Conservation (phyloP, 2,797 vertebrate genomes). For the Myotis daubentonii region DNA sequence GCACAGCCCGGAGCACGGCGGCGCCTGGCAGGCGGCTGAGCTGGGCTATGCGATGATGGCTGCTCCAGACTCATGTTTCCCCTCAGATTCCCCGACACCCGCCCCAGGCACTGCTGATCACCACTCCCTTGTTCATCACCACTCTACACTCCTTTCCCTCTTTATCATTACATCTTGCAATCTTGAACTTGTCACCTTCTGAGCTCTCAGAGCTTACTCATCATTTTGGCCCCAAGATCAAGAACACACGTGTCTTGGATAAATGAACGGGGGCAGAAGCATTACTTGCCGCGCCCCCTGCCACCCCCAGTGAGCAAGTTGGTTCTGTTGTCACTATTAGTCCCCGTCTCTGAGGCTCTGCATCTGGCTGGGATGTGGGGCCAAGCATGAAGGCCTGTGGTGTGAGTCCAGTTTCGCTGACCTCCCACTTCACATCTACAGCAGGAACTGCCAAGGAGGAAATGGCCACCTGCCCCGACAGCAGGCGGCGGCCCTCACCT, state of each 20-base stretch:
- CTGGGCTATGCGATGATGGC: not conserved
- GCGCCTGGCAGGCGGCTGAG: not conserved
- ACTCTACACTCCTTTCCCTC: not conserved
- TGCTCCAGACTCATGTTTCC: not conserved
- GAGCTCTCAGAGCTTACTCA: not conserved
- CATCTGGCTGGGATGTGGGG: not conserved
- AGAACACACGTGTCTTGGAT: not conserved
- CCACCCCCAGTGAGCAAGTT: not conserved
- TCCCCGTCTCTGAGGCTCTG: not conserved
- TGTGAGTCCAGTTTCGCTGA: not conserved
- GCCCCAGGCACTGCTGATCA: not conserved
- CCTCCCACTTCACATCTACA: not conserved
- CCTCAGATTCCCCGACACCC: not conserved
- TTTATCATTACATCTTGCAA: not conserved
- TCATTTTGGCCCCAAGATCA: not conserved
- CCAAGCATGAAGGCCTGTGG: not conserved
- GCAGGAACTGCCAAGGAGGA: not conserved
- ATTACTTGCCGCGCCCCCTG: not conserved
- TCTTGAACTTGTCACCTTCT: not conserved
- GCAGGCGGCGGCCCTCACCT: conserved; percentile 86
- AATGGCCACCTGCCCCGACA: not conserved
- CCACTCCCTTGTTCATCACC: not conserved
- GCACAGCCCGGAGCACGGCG: not conserved
- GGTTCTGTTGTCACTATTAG: not conserved
- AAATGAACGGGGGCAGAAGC: not conserved